Evolutionary conservation across 2,113 vertebrate genomes (phyloP).

Genomic region (Vulpes vulpes): DNA sequence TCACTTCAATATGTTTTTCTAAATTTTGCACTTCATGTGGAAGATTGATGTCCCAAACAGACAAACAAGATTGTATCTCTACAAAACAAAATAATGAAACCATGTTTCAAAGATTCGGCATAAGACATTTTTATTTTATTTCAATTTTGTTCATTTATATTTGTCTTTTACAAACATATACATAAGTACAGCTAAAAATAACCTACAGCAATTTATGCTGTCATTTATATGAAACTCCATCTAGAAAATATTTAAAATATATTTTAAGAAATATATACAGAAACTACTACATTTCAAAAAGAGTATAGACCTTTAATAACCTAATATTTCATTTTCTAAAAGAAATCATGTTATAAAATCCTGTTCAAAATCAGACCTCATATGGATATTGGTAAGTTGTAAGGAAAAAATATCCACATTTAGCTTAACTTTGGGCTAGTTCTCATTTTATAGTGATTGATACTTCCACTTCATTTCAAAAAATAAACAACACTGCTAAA

Average conservation of each 20-base stretch:
- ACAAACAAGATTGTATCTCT: constrained; percentile 93
- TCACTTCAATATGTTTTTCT: constrained; percentile 92
- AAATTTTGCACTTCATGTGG: constrained; percentile 95
- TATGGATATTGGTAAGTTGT: background rate
- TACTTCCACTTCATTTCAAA: background rate
- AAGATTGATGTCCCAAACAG: constrained; percentile 93
- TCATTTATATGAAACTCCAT: constrained; percentile 18
- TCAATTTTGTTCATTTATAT: constrained; percentile 52
- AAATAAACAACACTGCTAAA: background rate
- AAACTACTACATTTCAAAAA: background rate
- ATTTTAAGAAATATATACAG: background rate
- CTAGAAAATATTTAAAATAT: background rate
- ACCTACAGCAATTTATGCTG: background rate
- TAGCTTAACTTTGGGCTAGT: background rate
- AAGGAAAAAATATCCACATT: background rate
- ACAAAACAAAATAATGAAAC: constrained; percentile 32
- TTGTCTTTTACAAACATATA: background rate
- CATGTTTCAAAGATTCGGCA: constrained; percentile 8
- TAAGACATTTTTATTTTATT: background rate
- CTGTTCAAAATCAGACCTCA: background rate
- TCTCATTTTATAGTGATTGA: background rate
- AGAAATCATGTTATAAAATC: background rate
- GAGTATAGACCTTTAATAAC: background rate
- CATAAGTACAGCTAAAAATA: background rate
- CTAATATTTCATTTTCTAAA: background rate